Percentiles rank a stretch among this genome's conserved stretches.
Conservation (phyloP, 2,113 vertebrate genomes). For the Protobothrops mucrosquamatus region DNA sequence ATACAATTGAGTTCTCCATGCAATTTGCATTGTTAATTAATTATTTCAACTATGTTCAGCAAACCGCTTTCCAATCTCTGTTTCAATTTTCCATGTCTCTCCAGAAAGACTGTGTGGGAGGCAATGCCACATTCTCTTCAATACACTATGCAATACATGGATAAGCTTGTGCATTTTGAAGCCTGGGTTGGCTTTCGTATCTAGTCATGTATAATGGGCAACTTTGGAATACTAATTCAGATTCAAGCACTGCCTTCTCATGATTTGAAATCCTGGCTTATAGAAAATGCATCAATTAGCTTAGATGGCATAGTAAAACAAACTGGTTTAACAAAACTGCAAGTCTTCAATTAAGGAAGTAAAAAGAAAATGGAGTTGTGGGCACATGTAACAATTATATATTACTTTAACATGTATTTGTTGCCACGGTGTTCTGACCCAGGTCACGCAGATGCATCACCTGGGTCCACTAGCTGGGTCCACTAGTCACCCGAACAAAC, state of each 20-base stretch:
- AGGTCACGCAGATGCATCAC: not conserved
- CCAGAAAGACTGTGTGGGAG: not conserved
- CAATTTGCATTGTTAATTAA: not conserved
- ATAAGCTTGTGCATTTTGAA: not conserved
- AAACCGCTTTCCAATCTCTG: not conserved
- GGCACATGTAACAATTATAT: not conserved
- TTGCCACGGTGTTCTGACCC: not conserved
- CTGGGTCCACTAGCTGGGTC: too few relatives aligned
- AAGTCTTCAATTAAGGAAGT: not conserved
- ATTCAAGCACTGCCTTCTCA: not conserved
- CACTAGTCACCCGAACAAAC: too few relatives aligned
- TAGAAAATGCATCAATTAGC: not conserved
- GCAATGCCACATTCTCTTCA: not conserved
- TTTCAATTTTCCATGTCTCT: not conserved
- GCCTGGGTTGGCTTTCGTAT: not conserved
- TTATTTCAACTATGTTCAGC: not conserved
- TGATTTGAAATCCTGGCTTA: not conserved
- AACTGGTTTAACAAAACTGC: not conserved
- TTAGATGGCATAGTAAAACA: not conserved
- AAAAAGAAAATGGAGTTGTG: not conserved
- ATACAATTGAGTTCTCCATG: not conserved
- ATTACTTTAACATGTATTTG: not conserved
- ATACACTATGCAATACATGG: not conserved
- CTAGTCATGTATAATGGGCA: not conserved
- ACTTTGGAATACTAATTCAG: not conserved